Base-by-base conservation (phyloP, 2,113 vertebrate species). In the Channa argus region DNA sequence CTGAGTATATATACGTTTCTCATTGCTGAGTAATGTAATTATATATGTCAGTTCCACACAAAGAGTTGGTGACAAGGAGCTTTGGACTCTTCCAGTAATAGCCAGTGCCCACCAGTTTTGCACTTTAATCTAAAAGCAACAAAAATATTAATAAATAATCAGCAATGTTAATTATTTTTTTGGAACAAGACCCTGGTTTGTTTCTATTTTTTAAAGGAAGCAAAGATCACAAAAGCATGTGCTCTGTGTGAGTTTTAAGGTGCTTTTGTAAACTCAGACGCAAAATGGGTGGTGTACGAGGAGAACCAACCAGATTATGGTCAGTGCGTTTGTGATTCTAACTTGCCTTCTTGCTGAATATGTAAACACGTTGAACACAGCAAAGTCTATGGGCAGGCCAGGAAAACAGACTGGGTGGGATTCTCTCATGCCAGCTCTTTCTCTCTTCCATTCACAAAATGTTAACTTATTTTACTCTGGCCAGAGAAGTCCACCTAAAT, bases 331-430 rank as follows among this genome's bases (percentile, higher is more conserved):
- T 93, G 85, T 91, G 91, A 92, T 91, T 91, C 89, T 87, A 85
- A 92, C 91, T 92, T 88, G 89, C 91, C 89, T 91, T 91, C 89
- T 89, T 90, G 86, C 88, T 90, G 89, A 93, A 90, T 85, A 91
- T 94, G 94, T 95, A 94, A 94, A 94, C 94, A 94, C 94, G 88
- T 94, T 86, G 79, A 92, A 93, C 89, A 89, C 82, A 92, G 91
- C 88, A 88, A 87, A 87, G 90, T 91, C 86, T 89, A 84, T 83
- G 74, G 92, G 84, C 58, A 68, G 80, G 86, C 75, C 74, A 59
- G 80, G 84, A 86, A 86, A 82, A 75, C 66, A 74, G 86, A 88
- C 78, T 89, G 87, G 91, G 88, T 85, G 85, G 86, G 80, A 79
- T 84, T 81, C 47, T 78, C 54, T 83, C 13, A 14, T 74, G 79